These are phyloP conservation scores for Eretmocerus hayati DNA, from an alignment of 2,888 invertebrate species.

Conservation along the genomic window DNA sequence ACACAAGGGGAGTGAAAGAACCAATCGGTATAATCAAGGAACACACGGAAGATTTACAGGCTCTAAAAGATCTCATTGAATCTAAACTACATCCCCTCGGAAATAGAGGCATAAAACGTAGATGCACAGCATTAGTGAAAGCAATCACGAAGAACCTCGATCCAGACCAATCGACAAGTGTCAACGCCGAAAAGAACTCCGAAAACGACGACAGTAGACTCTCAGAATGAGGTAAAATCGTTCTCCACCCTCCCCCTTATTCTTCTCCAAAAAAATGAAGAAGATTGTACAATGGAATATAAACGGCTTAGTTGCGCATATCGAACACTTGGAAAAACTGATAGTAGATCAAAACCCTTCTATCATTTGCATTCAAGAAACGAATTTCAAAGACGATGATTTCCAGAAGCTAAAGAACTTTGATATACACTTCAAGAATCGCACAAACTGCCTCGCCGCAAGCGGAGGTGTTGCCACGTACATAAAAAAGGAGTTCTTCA, in stretches of 20 bases:
- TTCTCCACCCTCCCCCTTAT: background rate
- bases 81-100: slow-evolving; percentile 3
- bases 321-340: slow-evolving; percentile 22
- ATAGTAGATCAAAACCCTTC: slow-evolving; percentile 5
- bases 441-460: slow-evolving; percentile 1
- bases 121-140: slow-evolving; percentile 14
- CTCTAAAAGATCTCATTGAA: background rate
- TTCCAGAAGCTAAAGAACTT: slow-evolving; percentile 10
- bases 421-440: slow-evolving; percentile 3
- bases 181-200: background rate
- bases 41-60: slow-evolving; percentile 2
- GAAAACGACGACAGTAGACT: background rate
- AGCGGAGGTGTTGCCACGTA: slow-evolving; percentile 15
- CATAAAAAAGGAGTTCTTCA: slow-evolving; percentile 6
- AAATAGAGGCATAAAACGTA: slow-evolving; percentile 7
- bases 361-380: slow-evolving; percentile 24
- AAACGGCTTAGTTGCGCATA: slow-evolving; percentile 18
- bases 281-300: slow-evolving; percentile 26
- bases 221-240: too few species aligned
- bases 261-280: slow-evolving; percentile 1
- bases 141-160: too few species aligned
- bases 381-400: slow-evolving; percentile 18
- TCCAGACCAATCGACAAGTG: too few species aligned
- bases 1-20: background rate
- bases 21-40: slow-evolving; percentile 1